Evolutionary conservation across 2,888 invertebrate genomes (phyloP).

Genomic region (Pollenia amentaria): DNA sequence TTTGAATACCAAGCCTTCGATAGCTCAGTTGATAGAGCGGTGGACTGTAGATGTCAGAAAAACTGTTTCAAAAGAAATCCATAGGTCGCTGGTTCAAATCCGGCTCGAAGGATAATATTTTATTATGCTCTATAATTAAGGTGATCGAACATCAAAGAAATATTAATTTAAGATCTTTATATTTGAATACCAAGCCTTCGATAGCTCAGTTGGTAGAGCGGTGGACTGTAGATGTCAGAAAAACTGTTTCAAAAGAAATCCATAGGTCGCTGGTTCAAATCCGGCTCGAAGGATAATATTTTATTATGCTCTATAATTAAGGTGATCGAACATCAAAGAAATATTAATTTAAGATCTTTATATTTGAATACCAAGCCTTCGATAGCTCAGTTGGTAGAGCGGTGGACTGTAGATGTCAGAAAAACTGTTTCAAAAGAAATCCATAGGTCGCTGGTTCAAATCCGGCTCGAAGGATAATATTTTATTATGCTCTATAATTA

Average conservation of each 20-base stretch:
- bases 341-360: too few relatives aligned
- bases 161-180: too few relatives aligned
- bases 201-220: constrained; percentile 83
- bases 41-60: too few relatives aligned
- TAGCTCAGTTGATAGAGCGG: too few relatives aligned
- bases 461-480: constrained; percentile 89
- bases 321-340: too few relatives aligned
- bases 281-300: constrained; percentile 87
- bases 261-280: constrained; percentile 89
- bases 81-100: constrained; percentile 89
- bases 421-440: too few relatives aligned
- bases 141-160: too few relatives aligned
- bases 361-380: too few relatives aligned
- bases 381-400: constrained; percentile 75
- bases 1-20: too few relatives aligned
- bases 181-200: not conserved
- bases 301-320: too few relatives aligned
- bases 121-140: too few relatives aligned
- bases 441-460: constrained; percentile 89
- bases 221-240: constrained; percentile 80
- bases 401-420: constrained; percentile 82
- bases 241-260: constrained; percentile 81
- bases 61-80: constrained; percentile 85
- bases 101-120: constrained; percentile 88
- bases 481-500: too few relatives aligned